Evolutionary conservation across 2,888 invertebrate species (phyloP).

Genomic region (Trisateles emortualis): DNA sequence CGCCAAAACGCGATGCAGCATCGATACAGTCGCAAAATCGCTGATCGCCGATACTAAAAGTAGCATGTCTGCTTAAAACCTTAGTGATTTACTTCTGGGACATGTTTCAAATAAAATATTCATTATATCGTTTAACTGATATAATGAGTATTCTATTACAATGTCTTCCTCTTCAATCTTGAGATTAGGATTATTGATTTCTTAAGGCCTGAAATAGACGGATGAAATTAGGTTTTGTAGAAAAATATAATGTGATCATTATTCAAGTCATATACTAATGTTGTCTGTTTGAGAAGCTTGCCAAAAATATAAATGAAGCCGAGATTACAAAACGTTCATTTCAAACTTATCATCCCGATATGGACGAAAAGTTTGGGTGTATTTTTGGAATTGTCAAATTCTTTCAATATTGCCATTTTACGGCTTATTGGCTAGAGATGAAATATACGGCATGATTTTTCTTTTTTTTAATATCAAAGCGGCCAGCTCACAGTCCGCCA

Average conservation of each 20-base stretch:
- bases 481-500: too few relatives aligned
- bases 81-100: too few relatives aligned
- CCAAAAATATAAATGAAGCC: slow-evolving; percentile 1
- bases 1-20: too few relatives aligned
- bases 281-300: neutral
- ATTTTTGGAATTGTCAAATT: neutral
- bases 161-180: neutral
- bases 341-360: slow-evolving; percentile 1
- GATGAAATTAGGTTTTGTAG: neutral
- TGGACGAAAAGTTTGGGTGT: neutral
- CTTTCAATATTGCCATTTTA: neutral
- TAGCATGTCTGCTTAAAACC: too few relatives aligned
- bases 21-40: too few relatives aligned
- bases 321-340: slow-evolving; percentile 3
- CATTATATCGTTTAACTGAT: neutral
- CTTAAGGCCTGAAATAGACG: neutral
- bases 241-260: slow-evolving; percentile 1
- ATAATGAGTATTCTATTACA: neutral
- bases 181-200: neutral
- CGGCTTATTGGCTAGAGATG: too few relatives aligned
- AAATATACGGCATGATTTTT: too few relatives aligned
- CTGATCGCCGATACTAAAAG: too few relatives aligned
- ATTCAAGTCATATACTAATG: slow-evolving; percentile 2
- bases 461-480: too few relatives aligned
- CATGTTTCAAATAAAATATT: too few relatives aligned